Evolutionary conservation across 2,888 invertebrate species (phyloP), one percentile per base, ranked within the genome.

Genomic region (Terebella lapidaria): DNA sequence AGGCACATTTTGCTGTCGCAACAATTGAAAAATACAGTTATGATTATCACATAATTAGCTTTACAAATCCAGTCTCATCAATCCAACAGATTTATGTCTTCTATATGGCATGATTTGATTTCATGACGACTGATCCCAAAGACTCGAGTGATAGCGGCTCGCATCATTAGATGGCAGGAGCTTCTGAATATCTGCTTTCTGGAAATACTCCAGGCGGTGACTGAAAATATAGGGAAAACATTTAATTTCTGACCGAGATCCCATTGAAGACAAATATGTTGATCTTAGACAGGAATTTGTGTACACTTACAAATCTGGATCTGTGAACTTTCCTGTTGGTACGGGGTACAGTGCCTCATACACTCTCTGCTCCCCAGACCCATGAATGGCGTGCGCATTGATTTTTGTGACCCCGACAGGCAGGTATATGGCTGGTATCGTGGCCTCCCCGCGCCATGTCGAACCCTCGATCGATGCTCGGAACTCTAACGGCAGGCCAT

Each of bases 351-450:
- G 72, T 0, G 83, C 74, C 67, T 83, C 81, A 68, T 84, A 84
- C 27, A 71, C 69, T 10, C 84, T 70, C 3, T 74, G 70, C 1
- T 70, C 70, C 1, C 73, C 82, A 10, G 73, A 71, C 1, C 84
- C 84, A 64, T 84, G 83, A 45, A 84, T 83, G 47, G 83, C 83
- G 68, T 82, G 84, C 2, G 84, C 83, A 68, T 84, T 84, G 70
- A 84, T 82, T 61, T 77, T 80, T 35, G 75, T 72, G 3, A 84
- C 79, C 52, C 70, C 67, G 5, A 75, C 75, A 18, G 84, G 84
- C 52, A 84, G 78, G 69, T 83, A 84, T 1, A 75, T 73, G 3
- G 74, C 63, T 1, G 84, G 84, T 54, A 84, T 79, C 30, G 72
- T 70, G 1, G 81, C 81, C 26, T 64, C 62, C 25, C 83, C 81